These are phyloP conservation scores for Liposcelis brunnea DNA, from an alignment of 2,888 invertebrate species.

Conservation along the genomic window DNA sequence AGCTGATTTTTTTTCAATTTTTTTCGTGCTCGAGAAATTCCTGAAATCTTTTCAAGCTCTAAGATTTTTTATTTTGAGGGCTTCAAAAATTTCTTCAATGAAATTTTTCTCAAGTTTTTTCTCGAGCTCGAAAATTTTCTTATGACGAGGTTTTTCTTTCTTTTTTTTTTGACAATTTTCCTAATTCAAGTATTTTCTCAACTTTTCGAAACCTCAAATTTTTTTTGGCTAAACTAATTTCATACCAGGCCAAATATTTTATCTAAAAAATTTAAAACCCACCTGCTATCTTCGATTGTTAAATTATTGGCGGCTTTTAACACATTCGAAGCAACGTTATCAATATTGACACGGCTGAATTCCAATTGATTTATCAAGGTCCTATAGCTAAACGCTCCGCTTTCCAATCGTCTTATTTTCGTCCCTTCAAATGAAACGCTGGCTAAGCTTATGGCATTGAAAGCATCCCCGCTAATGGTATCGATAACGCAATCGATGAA, in stretches of 20 bases:
- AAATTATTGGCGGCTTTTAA: slow-evolving; percentile 45
- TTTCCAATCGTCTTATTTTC: slow-evolving; percentile 38
- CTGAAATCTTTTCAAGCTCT: no score
- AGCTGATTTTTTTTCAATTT: no score
- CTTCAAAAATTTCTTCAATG: neutral
- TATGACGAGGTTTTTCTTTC: no score
- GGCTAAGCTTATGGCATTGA: slow-evolving; percentile 45
- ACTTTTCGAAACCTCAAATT: no score
- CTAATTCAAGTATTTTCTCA: no score
- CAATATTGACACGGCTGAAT: slow-evolving; percentile 39
- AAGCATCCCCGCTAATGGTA: slow-evolving; percentile 41
- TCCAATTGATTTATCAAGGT: slow-evolving; percentile 42
- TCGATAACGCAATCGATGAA: slow-evolving; percentile 32
- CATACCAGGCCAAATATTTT: no score
- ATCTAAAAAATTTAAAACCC: no score
- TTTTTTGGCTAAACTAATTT: no score
- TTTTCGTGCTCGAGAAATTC: no score
- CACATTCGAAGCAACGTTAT: slow-evolving; percentile 37
- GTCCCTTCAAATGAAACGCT: slow-evolving; percentile 43
- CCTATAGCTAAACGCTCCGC: slow-evolving; percentile 43
- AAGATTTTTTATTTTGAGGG: no score
- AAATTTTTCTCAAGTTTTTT: neutral
- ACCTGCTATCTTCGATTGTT: slow-evolving; percentile 40
- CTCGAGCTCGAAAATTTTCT: no score
- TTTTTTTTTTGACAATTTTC: no score